phyloP scores from a whole-genome alignment of 2,888 invertebrate species.

The Silvanus unidentatus region DNA sequence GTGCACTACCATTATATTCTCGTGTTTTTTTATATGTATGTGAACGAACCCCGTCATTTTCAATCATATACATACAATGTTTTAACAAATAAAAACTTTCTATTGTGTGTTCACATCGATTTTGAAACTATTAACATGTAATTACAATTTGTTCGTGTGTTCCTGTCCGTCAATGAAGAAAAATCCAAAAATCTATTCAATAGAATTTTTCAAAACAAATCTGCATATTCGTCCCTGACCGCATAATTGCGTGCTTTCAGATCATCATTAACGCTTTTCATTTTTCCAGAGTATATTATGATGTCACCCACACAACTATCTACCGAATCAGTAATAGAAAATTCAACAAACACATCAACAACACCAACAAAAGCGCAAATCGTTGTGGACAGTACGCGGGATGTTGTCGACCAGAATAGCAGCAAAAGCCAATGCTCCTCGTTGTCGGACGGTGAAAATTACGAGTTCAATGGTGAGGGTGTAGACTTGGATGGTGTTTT shows the following conservation, averaged over 20 bases:
- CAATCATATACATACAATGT: no score
- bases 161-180: neutral
- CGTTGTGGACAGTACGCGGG: slow-evolving; percentile 2
- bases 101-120: neutral
- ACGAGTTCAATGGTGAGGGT: slow-evolving; percentile 70
- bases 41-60: no score
- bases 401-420: neutral
- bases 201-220: neutral
- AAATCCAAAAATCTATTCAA: neutral
- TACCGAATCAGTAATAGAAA: slow-evolving; percentile 15
- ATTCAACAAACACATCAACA: slow-evolving; percentile 3
- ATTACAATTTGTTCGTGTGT: neutral
- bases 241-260: no score
- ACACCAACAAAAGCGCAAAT: neutral
- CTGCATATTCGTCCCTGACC: neutral
- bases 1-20: no score
- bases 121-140: neutral
- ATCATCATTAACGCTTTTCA: no score
- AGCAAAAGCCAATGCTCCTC: slow-evolving; percentile 50
- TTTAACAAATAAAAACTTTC: neutral
- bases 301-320: slow-evolving; percentile 21
- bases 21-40: no score
- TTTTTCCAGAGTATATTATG: no score
- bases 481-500: slow-evolving; percentile 44
- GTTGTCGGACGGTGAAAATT: slow-evolving; percentile 74